Base-by-base conservation (phyloP, 2,113 vertebrate species). In the Aspidoscelis tigris region DNA sequence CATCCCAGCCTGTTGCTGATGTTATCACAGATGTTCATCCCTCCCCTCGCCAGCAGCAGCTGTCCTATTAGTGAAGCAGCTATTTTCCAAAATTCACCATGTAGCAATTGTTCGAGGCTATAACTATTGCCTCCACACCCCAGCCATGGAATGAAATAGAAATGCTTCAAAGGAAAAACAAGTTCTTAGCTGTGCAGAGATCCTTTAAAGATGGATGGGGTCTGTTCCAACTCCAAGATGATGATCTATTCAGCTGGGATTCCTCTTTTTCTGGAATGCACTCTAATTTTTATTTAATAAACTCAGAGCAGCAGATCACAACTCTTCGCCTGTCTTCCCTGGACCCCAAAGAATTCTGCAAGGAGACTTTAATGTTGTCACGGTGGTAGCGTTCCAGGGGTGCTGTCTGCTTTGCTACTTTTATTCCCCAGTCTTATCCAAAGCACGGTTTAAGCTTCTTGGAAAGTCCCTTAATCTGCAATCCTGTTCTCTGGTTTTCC, bases 241-340 rank as follows among this genome's bases (percentile, higher is more conserved):
- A 65, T 26, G 26, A 10, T 74, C 41, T 82, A 74, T 82, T 75
- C 81, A 65, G 9, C 24, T 21, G 71, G 81, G 81, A 82, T 20
- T 73, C 18, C 33, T 47, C 41, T 50, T 71, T 47, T 44, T 41
- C 26, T 22, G 71, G 58, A 75, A 39, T 33, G 72, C 65, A 72
- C 81, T 65, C 72, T 75, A 65, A 82, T 65, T 82, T 75, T 66
- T 82, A 75, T 75, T 82, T 82, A n/a, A 82, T 74, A 64, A 33
- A 66, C 44, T 74, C 41, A 47, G 26, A 75, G 58, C 72, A 6
- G 81, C 41, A 11, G 65, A 65, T 65, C 81, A 21, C 16, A 53
- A n/a, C 64, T 55, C n/a, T 7, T 43, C 26, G 39, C 50, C 44
- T 71, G 21, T 14, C 5, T 82, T 74, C 80, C 4, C 20, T 26